Evolutionary conservation across 92 coral and sea anemone species (phyloP).

Genomic region (Parazoanthus swiftii): DNA sequence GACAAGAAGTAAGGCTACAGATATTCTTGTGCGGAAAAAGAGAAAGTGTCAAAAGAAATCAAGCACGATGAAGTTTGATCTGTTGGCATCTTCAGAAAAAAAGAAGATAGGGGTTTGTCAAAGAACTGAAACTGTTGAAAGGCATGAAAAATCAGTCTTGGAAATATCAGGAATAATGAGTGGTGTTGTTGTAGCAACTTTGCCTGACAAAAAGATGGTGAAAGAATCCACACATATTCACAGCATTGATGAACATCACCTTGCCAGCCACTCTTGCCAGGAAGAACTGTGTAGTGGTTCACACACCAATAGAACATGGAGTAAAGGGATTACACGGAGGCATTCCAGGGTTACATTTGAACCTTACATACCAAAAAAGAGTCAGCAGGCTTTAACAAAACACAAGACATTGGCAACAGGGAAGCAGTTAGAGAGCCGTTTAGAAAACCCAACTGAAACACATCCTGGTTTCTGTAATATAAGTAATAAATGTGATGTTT

Average conservation of each 20-base stretch:
- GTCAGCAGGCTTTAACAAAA: background rate
- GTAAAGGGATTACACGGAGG: background rate
- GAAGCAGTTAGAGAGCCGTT: background rate
- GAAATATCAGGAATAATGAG: too few species aligned
- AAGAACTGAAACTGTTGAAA: background rate
- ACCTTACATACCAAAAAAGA: slow-evolving; percentile 9
- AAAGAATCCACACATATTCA: background rate
- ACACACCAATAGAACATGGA: background rate
- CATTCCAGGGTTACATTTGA: background rate
- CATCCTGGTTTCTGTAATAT: background rate
- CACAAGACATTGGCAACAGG: background rate
- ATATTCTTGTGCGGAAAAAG: background rate
- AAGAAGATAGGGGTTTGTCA: background rate
- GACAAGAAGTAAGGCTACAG: background rate
- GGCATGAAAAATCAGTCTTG: too few species aligned
- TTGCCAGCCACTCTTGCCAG: background rate
- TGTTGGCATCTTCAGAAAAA: background rate
- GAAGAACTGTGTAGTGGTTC: background rate
- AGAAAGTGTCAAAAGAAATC: background rate
- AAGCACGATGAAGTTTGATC: background rate
- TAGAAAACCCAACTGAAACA: background rate
- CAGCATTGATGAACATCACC: background rate
- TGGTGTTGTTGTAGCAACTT: background rate
- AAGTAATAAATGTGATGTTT: background rate
- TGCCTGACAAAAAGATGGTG: background rate